These are phyloP conservation scores for Heteromormyrus szaboi DNA, from an alignment of 2,797 vertebrate genomes.

Conservation along the genomic window DNA sequence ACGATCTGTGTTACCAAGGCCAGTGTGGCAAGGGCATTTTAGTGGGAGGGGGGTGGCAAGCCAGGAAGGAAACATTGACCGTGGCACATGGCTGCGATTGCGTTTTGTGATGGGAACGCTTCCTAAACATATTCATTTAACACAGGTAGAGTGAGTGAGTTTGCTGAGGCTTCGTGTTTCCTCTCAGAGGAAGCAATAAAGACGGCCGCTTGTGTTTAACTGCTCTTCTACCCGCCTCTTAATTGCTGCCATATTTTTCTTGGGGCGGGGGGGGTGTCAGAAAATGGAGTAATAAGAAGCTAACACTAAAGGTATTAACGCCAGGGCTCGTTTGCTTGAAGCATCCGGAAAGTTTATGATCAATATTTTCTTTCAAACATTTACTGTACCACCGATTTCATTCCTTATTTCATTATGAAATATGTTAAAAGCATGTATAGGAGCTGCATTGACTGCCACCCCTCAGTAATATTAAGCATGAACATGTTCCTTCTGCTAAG, in stretches of 20 bases:
- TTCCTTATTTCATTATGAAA: not conserved
- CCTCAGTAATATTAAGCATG: not conserved
- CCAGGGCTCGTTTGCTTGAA: not conserved
- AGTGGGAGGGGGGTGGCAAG: not conserved
- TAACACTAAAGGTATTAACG: not conserved
- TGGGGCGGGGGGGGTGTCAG: not conserved
- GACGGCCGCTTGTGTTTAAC: constrained; percentile 52
- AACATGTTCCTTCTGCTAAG: not conserved
- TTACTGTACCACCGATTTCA: not conserved
- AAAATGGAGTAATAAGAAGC: not conserved
- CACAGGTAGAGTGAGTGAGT: not conserved
- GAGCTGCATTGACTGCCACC: not conserved
- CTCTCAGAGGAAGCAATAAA: constrained; percentile 68
- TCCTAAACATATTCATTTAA: not conserved
- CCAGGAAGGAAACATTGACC: not conserved
- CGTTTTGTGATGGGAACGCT: not conserved
- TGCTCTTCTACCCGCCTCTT: constrained; percentile 40
- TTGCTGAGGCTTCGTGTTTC: constrained; percentile 46
- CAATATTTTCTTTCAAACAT: not conserved
- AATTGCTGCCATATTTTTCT: constrained; percentile 42
- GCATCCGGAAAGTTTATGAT: not conserved
- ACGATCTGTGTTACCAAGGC: not conserved
- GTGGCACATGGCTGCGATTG: not conserved
- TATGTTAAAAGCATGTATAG: not conserved
- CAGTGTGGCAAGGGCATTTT: not conserved